Percentiles rank a stretch among this genome's conserved stretches.
Conservation (phyloP, 1,140 invertebrate genomes). For the Streblospio benedicti region DNA sequence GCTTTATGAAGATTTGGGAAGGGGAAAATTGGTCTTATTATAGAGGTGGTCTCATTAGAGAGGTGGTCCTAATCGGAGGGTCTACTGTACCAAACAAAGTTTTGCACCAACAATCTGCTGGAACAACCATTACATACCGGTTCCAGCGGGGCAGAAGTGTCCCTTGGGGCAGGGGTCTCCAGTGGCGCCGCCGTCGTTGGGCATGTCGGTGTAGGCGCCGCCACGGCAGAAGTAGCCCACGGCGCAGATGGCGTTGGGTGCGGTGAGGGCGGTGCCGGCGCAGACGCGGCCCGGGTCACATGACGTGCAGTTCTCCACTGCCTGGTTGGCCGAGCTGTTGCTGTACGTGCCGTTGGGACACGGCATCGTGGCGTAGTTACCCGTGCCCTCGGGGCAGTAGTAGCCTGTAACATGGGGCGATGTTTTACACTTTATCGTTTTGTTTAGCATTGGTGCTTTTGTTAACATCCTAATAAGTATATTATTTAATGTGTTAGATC, state of each 20-base stretch:
- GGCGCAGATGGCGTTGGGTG: conserved; percentile 34
- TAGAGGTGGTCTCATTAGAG: too few species aligned
- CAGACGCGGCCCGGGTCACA: conserved; percentile 38
- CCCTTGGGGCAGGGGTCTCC: conserved; percentile 32
- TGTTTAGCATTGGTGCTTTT: too few species aligned
- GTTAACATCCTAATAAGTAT: too few species aligned
- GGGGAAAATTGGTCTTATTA: too few species aligned
- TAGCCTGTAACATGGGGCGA: conserved; percentile 25
- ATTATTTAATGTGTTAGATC: too few species aligned
- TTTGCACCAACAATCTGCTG: too few species aligned
- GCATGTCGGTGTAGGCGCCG: conserved; percentile 31
- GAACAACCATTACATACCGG: too few species aligned
- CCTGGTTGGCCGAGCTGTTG: conserved; percentile 25
- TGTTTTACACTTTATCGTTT: too few species aligned
- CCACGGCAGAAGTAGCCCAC: conserved; percentile 36
- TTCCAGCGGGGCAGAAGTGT: conserved; percentile 36
- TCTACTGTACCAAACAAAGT: too few species aligned
- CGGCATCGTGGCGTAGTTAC: conserved; percentile 26
- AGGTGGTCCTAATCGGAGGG: too few species aligned
- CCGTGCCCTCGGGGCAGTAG: conserved; percentile 37
- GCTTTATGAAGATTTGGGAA: too few species aligned
- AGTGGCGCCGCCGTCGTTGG: conserved; percentile 35
- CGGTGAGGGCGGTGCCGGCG: conserved; percentile 28
- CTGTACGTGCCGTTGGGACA: conserved; percentile 41
- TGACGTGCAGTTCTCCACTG: conserved; percentile 26